Conservation (phyloP, 2,888 invertebrate genomes). For the Sphaeridia pumilis region DNA sequence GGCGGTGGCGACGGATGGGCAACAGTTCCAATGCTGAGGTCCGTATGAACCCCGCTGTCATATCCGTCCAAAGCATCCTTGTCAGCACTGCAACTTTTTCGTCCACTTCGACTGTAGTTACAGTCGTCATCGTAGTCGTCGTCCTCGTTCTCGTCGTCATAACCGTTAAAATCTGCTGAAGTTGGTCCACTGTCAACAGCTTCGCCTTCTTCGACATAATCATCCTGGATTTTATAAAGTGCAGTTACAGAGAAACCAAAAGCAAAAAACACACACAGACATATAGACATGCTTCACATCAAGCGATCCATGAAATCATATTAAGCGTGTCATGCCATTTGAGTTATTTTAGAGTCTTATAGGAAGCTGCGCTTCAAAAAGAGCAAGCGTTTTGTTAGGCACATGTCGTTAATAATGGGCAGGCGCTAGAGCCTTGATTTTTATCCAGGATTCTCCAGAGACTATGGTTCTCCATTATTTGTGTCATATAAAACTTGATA, state of each 20-base stretch:
- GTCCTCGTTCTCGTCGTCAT: conserved; percentile 16
- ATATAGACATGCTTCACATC: conserved; percentile 4
- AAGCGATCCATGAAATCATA: conserved; percentile 7
- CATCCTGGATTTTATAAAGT: conserved; percentile 9
- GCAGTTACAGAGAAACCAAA: too few relatives aligned
- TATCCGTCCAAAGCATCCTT: conserved; percentile 26
- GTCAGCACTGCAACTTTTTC: conserved; percentile 13
- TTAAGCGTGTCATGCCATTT: too few relatives aligned
- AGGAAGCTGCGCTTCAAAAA: too few relatives aligned
- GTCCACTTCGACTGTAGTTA: conserved; percentile 21
- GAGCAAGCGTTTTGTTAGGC: too few relatives aligned
- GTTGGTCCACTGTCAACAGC: conserved; percentile 18
- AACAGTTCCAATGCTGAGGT: conserved; percentile 31
- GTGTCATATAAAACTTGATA: too few relatives aligned
- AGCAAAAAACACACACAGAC: conserved; percentile 13
- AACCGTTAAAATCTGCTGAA: conserved; percentile 15
- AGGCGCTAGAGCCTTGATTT: too few relatives aligned
- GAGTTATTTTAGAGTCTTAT: too few relatives aligned
- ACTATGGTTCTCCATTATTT: too few relatives aligned
- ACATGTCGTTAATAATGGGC: too few relatives aligned
- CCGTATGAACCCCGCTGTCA: conserved; percentile 32
- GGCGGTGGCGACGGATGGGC: conserved; percentile 28
- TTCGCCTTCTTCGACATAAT: conserved; percentile 17
- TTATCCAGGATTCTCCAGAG: too few relatives aligned
- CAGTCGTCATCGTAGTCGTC: conserved; percentile 23